These are phyloP conservation scores for Polymixis lichenea DNA, from an alignment of 2,888 invertebrate species.

Conservation along the genomic window DNA sequence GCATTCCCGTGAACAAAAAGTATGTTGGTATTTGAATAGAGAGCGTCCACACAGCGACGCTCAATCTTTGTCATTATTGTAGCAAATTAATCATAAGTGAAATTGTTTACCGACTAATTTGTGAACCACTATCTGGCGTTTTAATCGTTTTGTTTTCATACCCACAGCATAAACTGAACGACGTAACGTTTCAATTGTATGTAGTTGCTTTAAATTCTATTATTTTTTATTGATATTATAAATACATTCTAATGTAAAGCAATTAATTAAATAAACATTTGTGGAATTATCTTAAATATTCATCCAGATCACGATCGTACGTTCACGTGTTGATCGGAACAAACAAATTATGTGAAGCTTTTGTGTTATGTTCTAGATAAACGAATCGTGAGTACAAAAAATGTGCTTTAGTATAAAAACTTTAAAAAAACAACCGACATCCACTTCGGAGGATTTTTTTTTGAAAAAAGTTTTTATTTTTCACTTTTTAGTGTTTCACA, in stretches of 20 bases:
- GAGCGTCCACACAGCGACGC: slow-evolving; percentile 69
- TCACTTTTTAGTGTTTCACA: too few species aligned
- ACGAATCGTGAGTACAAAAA: slow-evolving; percentile 22
- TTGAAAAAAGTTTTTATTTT: too few species aligned
- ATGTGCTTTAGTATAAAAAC: slow-evolving; percentile 5
- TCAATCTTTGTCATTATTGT: slow-evolving; percentile 79
- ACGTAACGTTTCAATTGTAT: slow-evolving; percentile 28
- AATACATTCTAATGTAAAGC: slow-evolving; percentile 10
- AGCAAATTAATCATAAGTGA: slow-evolving; percentile 82
- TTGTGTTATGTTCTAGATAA: slow-evolving; percentile 42
- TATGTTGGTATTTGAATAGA: slow-evolving; percentile 66
- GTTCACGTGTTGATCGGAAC: slow-evolving; percentile 38
- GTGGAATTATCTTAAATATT: slow-evolving; percentile 15
- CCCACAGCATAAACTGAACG: slow-evolving; percentile 13
- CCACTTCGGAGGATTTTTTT: too few species aligned
- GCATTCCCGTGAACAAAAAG: slow-evolving; percentile 58
- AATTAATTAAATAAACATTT: slow-evolving; percentile 45
- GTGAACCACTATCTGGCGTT: slow-evolving; percentile 47
- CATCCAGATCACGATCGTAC: slow-evolving; percentile 41
- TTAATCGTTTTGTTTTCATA: slow-evolving; percentile 67
- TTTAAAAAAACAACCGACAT: too few species aligned
- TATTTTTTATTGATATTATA: neutral
- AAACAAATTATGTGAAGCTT: slow-evolving; percentile 32
- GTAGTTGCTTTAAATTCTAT: slow-evolving; percentile 11
- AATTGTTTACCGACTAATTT: slow-evolving; percentile 70